These are phyloP conservation scores for Lindbergichthys nudifrons DNA, from an alignment of 2,797 vertebrate genomes.

Conservation along the genomic window DNA sequence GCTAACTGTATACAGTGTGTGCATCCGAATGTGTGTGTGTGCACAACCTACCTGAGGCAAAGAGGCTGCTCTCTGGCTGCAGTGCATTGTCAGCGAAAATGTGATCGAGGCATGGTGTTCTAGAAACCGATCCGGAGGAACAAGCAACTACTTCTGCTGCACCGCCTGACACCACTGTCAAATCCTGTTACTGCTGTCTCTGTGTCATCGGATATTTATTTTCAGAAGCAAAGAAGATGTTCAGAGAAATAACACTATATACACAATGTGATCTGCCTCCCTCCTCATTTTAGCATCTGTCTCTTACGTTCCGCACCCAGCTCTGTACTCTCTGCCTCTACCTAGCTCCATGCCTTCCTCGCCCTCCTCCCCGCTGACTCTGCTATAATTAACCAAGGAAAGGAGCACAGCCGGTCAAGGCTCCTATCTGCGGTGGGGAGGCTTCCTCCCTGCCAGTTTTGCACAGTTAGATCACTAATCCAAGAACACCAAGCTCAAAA, in stretches of 20 bases:
- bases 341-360: slow-evolving; percentile 43
- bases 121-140: slow-evolving; percentile 45
- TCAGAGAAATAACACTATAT: not conserved
- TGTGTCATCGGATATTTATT: slow-evolving; percentile 31
- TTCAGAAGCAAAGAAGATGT: slow-evolving; percentile 4
- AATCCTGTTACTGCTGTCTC: slow-evolving; percentile 15
- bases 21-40: slow-evolving; percentile 33
- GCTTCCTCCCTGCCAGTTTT: slow-evolving; percentile 51
- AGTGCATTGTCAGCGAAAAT: slow-evolving; percentile 65
- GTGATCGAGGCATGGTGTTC: slow-evolving; percentile 43
- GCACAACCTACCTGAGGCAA: slow-evolving; percentile 58
- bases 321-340: slow-evolving; percentile 19
- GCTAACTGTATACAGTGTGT: slow-evolving; percentile 14
- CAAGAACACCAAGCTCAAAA: slow-evolving; percentile 58
- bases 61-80: slow-evolving; percentile 54
- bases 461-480: slow-evolving; percentile 56
- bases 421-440: slow-evolving; percentile 42
- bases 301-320: slow-evolving; percentile 23
- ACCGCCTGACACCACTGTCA: slow-evolving; percentile 17
- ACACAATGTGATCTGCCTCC: slow-evolving; percentile 11
- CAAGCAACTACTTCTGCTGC: slow-evolving; percentile 39
- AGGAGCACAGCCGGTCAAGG: slow-evolving; percentile 48
- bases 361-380: slow-evolving; percentile 42
- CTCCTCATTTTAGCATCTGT: slow-evolving; percentile 37
- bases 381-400: slow-evolving; percentile 69